phyloP scores from a whole-genome alignment of 2,888 invertebrate species.

The Pseudococcus jackbeardsleyi region DNA sequence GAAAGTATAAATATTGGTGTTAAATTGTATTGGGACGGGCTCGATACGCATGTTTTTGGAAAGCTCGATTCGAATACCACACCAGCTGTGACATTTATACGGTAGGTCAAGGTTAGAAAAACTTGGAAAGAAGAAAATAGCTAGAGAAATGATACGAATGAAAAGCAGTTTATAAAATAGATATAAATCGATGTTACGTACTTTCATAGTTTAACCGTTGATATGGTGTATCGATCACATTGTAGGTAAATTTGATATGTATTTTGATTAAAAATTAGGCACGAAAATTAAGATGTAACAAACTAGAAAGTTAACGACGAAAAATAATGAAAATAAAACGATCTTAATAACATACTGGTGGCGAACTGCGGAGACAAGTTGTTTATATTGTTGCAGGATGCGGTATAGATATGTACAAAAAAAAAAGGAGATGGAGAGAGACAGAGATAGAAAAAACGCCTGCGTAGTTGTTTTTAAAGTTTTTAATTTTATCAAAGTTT shows the following conservation, averaged over 20 bases:
- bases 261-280: not conserved
- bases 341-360: constrained; percentile 28
- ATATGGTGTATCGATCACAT: constrained; percentile 10
- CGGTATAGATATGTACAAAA: not conserved
- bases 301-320: not conserved
- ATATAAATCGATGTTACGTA: not conserved
- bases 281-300: not conserved
- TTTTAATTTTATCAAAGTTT: constrained; percentile 29
- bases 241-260: not conserved
- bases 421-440: not conserved
- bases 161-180: not conserved
- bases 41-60: not conserved
- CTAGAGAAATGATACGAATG: too few relatives aligned
- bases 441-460: constrained; percentile 3
- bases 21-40: not conserved
- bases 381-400: constrained; percentile 6
- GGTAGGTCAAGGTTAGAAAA: constrained; percentile 42
- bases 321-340: constrained; percentile 12
- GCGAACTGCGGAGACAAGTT: not conserved
- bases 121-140: not conserved
- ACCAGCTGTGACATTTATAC: constrained; percentile 42
- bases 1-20: not conserved
- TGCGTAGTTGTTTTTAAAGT: not conserved
- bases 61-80: not conserved
- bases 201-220: constrained; percentile 19